These are phyloP conservation scores for Peromyscus attwateri DNA, from an alignment of 2,797 vertebrate species.

Conservation along the genomic window DNA sequence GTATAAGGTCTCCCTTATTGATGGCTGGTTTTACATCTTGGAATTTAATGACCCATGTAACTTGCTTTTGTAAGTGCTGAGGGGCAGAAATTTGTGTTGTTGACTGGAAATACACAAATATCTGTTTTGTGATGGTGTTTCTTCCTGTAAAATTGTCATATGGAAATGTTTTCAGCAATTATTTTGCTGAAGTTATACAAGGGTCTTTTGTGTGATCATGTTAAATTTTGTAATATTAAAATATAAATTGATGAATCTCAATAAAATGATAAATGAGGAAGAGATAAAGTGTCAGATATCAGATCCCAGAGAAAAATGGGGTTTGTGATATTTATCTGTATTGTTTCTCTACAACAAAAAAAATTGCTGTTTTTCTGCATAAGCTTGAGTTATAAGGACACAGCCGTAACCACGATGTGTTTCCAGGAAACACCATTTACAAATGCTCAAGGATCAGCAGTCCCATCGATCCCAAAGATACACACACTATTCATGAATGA, in stretches of 20 bases:
- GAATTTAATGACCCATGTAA: slow-evolving; percentile 33
- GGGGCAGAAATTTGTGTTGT: neutral
- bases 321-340: neutral
- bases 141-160: slow-evolving; percentile 34
- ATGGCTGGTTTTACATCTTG: neutral
- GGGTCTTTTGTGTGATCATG: neutral
- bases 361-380: neutral
- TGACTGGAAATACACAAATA: neutral
- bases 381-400: neutral
- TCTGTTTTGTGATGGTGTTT: neutral
- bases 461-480: neutral
- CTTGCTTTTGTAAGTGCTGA: neutral
- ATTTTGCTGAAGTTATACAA: slow-evolving; percentile 29
- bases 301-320: neutral
- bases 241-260: neutral
- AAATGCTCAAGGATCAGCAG: neutral
- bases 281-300: neutral
- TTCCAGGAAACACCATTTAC: neutral
- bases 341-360: slow-evolving; percentile 9
- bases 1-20: neutral
- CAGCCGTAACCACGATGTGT: neutral
- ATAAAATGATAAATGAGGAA: slow-evolving; percentile 37
- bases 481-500: neutral
- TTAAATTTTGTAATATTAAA: neutral
- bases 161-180: slow-evolving; percentile 12